Conservation (phyloP, 2,113 vertebrate genomes). For the Poecile atricapillus region DNA sequence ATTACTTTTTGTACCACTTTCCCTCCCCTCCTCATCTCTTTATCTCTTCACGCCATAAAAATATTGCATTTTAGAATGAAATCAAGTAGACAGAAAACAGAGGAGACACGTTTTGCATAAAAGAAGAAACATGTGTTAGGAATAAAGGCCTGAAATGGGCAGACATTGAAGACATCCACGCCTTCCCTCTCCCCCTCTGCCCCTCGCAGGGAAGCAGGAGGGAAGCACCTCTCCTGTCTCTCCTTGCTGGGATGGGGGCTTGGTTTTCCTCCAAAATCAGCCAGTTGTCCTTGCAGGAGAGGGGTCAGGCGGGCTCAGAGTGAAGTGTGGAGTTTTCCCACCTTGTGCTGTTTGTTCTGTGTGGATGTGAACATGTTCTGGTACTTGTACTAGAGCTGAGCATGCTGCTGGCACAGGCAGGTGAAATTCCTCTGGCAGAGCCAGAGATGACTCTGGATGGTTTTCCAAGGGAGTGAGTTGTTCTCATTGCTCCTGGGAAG, state of each 20-base stretch:
- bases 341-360: neutral
- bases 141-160: slow-evolving; percentile 50
- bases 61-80: slow-evolving; percentile 64
- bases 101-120: slow-evolving; percentile 61
- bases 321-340: neutral
- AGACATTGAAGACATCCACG: slow-evolving; percentile 48
- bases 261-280: neutral
- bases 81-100: slow-evolving; percentile 71
- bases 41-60: slow-evolving; percentile 63
- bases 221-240: neutral
- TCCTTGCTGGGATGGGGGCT: neutral
- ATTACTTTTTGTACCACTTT: slow-evolving; percentile 47
- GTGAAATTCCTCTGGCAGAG: slow-evolving; percentile 31
- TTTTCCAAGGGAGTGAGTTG: neutral
- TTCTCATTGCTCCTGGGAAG: neutral
- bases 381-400: neutral
- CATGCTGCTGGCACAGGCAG: neutral
- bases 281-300: neutral
- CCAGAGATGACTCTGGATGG: neutral
- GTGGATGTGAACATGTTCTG: neutral
- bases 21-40: slow-evolving; percentile 33
- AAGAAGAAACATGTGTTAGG: slow-evolving; percentile 70
- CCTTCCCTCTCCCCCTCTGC: neutral
- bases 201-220: neutral
- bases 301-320: accelerated